A percentile compares a stretch with the other conserved stretches of the same genome.
Evolutionary conservation across 2,797 vertebrate genomes (phyloP).

Genomic region (Anisognathus igniventris): DNA sequence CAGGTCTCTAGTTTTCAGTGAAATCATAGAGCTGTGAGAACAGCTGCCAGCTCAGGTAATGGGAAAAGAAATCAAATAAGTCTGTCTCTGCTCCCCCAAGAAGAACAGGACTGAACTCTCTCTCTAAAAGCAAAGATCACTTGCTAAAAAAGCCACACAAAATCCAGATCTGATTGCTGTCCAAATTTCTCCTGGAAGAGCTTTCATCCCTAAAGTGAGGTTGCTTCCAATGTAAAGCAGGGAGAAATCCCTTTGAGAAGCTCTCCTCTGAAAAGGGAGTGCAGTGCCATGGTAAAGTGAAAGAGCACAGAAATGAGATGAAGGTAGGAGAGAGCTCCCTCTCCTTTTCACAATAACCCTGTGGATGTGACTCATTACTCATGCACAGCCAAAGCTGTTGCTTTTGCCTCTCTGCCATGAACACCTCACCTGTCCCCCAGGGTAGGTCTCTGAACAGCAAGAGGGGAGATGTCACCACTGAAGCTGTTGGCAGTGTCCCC

Average conservation of each 20-base stretch:
- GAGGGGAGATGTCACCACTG: neutral
- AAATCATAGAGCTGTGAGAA: neutral
- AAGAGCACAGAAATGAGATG: neutral
- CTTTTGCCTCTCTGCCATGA: neutral
- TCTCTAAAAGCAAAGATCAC: neutral
- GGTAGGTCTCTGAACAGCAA: neutral
- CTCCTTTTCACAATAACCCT: neutral
- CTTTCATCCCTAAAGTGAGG: neutral
- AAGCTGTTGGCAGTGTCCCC: neutral
- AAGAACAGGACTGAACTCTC: neutral
- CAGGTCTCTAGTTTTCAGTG: neutral
- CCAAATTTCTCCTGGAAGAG: neutral
- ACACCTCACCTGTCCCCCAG: neutral
- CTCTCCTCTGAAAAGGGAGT: neutral
- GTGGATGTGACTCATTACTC: neutral
- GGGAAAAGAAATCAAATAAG: neutral
- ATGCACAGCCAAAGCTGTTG: neutral
- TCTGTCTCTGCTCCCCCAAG: constrained; percentile 1
- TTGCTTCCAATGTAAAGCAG: neutral
- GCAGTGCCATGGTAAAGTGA: neutral
- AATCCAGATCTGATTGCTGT: neutral
- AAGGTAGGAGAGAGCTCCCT: neutral
- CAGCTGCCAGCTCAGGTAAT: constrained; percentile 19
- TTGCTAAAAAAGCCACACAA: neutral
- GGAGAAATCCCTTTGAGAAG: neutral